A percentile compares a stretch with the other conserved stretches of the same genome.
These are phyloP conservation scores for Chaenocephalus aceratus DNA, from an alignment of 2,113 vertebrate species.

Conservation along the genomic window DNA sequence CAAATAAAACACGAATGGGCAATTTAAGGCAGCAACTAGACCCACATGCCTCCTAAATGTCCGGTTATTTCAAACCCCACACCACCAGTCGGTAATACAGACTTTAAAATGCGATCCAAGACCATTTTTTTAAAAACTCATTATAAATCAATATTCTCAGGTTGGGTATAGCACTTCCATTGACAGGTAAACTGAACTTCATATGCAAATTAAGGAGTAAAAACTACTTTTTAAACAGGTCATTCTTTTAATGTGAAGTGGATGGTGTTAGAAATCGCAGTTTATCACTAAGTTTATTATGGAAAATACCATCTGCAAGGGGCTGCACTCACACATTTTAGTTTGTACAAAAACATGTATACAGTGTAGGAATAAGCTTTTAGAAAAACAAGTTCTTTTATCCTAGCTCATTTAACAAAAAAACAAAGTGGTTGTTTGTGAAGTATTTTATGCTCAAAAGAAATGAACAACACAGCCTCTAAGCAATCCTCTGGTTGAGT, in stretches of 20 bases:
- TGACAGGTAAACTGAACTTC: neutral
- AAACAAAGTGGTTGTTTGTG: neutral
- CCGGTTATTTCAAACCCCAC: neutral
- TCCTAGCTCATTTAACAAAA: neutral
- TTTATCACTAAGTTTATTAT: neutral
- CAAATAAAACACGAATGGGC: neutral
- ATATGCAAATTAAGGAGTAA: neutral
- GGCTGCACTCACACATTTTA: neutral
- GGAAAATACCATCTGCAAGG: neutral
- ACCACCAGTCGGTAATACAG: neutral
- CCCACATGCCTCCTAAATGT: neutral
- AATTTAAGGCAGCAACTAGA: neutral
- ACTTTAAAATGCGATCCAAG: neutral
- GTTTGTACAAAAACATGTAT: neutral
- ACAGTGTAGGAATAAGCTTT: neutral
- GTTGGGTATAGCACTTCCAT: neutral
- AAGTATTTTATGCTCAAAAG: no score
- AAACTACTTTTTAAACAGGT: neutral
- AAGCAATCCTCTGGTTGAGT: slow-evolving; percentile 30
- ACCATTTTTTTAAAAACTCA: neutral
- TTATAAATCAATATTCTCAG: neutral
- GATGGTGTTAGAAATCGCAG: neutral
- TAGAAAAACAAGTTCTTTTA: neutral
- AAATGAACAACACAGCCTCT: slow-evolving; percentile 19
- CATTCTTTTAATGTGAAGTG: neutral